Base-by-base conservation (phyloP, 1,140 invertebrate genomes). In the Ostrea edulis region DNA sequence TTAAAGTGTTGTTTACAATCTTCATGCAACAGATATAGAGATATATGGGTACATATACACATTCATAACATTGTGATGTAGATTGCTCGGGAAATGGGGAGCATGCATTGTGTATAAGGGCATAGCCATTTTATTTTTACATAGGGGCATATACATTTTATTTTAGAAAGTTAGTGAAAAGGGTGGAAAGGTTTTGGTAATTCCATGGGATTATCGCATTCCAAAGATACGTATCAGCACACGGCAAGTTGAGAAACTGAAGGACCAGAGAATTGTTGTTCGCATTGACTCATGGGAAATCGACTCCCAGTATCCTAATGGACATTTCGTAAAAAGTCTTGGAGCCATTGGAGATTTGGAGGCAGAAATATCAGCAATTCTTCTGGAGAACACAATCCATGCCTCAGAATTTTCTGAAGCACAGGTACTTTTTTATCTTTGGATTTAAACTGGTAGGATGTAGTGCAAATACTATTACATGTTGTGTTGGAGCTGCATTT, bases 321-420 rank as follows among this genome's bases (percentile, higher is more conserved):
- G 95, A 9, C 95, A 95, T 89, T 93, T 95, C 92, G 94, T 95
- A 2, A 88, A 91, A 85, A 90, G 88, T 71, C 87, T 95, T 1
- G 95, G 95, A 62, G 90, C 91, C 51, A 94, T 94, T 71, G 95
- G 94, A 0, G 98, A 98, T 44, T 97, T 98, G 92, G 98, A 98
- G 94, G 97, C 98, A 0, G 99, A 99, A 95, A 99, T 98, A 93
- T 97, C 98, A 95, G 96, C 96, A 54, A 96, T 99, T 82, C 95
- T 99, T 4, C 95, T 99, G 53, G 99, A 99, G 93, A 98, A 99
- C 65, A 92, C 91, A 89, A 93, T 92, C 82, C 89, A 89, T 87
- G 92, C 91, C 20, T 90, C 89, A 52, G 89, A 83, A 44, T 95
- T 92, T 84, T 94, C 93, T 65, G 91, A 92, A 68, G 89, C 89